Evolutionary conservation across 2,888 invertebrate genomes (phyloP).

Genomic region (Lepeophtheirus nordmannii): DNA sequence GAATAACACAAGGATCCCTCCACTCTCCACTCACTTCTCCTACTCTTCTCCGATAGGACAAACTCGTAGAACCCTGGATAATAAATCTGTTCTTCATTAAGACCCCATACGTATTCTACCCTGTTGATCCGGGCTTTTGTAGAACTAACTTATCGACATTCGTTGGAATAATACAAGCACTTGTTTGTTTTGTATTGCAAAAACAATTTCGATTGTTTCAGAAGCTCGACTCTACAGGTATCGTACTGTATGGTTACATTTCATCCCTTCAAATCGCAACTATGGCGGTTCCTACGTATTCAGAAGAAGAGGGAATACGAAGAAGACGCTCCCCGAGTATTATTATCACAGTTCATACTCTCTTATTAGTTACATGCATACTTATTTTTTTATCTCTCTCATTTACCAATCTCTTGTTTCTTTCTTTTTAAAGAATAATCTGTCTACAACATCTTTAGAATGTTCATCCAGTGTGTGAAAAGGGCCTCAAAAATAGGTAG

Average conservation of each 20-base stretch:
- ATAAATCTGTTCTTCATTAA: background rate
- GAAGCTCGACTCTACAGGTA: slow-evolving; percentile 9
- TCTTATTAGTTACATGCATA: no score
- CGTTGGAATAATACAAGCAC: background rate
- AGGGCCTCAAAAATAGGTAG: no score
- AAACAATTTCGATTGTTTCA: background rate
- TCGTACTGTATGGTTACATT: slow-evolving; percentile 1
- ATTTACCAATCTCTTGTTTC: no score
- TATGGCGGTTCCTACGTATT: no score
- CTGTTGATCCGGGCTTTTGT: slow-evolving; percentile 9
- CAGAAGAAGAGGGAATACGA: no score
- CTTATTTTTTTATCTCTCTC: no score
- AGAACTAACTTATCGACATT: background rate
- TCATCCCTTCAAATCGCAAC: background rate
- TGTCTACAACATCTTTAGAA: no score
- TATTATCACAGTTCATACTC: no score
- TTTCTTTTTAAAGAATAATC: no score
- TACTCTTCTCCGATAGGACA: background rate
- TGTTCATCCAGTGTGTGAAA: no score
- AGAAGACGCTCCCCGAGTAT: no score
- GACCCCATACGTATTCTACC: slow-evolving; percentile 7
- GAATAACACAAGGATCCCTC: background rate
- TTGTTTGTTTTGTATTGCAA: background rate
- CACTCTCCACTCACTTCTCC: background rate
- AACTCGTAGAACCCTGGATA: no score